Base-by-base conservation (phyloP, 2,113 vertebrate species). In the Neotragus pygmaeus region DNA sequence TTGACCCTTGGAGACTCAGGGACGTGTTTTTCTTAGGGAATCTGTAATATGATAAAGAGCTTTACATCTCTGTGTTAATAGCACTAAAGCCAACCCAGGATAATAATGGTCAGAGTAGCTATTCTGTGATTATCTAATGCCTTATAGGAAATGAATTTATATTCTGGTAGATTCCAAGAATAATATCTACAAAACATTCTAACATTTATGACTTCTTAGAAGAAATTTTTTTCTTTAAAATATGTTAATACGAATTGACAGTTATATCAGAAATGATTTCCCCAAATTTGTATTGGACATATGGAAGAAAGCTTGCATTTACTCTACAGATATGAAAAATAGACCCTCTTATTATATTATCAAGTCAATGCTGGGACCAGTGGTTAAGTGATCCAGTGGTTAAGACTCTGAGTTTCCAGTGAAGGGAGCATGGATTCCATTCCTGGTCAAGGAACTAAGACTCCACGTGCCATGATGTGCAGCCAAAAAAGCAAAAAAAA, bases 31-130 rank as follows among this genome's bases (percentile, higher is more conserved):
- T 96, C 66, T 23, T 92, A 96, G 30, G 55, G 17, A 36, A 93
- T 39, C 95, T 80, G 47, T 97, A 97, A 98, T 96, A 93, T 93
- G 95, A 96, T 90, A 96, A 30, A 85, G 57, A 95, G 70, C 97
- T n/a, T 96, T 97, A 96, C 60, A 96, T 94, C 75, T 97, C 91
- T 97, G 93, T 88, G 81, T 98, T 93, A 98, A 75, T 96, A 97
- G 86, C 94, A 95, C 78, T 97, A 96, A 95, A 93, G 97, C 53
- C n/a, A 91, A 91, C 64, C 43, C 95, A 98, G 88, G 85, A 91
- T 93, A 97, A 97, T 73, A 98, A 60, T 64, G 53, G 88, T 66
- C 51, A 94, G 96, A 94, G 39, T 45, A 87, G 33, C 90, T 95
- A 60, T 88, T 86, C 84, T 78, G 10, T 89, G 36, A 25, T 36